Evolutionary conservation across 2,797 vertebrate species (phyloP).

Genomic region (Ctenopoma multispine): DNA sequence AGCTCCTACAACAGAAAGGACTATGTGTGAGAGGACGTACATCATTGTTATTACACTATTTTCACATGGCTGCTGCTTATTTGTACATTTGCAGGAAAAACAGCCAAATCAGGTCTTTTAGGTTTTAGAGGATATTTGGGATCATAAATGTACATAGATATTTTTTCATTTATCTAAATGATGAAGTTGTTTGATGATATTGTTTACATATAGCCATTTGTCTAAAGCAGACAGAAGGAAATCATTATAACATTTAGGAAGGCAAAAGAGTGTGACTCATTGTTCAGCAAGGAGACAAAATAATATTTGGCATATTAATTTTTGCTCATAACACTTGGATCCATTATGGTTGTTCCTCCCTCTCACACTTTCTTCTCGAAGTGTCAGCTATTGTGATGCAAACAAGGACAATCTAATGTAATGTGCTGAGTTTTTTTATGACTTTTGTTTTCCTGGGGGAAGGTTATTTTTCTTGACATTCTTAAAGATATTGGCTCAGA

Average conservation of each 20-base stretch:
- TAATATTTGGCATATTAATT: constrained; percentile 48
- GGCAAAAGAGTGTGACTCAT: neutral
- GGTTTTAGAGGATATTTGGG: neutral
- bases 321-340: constrained; percentile 11
- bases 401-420: neutral
- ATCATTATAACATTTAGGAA: neutral
- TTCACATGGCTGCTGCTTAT: constrained; percentile 12
- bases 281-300: constrained; percentile 9
- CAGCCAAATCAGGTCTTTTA: neutral
- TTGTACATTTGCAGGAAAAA: constrained; percentile 21
- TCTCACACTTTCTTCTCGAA: neutral
- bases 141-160: constrained; percentile 19
- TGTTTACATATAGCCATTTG: constrained; percentile 50
- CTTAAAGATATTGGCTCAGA: constrained; percentile 2
- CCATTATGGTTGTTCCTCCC: constrained; percentile 1
- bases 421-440: neutral
- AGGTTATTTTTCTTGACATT: constrained; percentile 18
- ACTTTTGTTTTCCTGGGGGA: neutral
- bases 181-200: constrained; percentile 20
- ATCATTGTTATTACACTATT: neutral
- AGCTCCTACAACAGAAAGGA: constrained; percentile 92
- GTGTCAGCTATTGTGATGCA: constrained; percentile 6
- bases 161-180: constrained; percentile 26
- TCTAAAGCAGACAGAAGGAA: constrained; percentile 2
- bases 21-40: constrained; percentile 86